Evolutionary conservation across 1,140 invertebrate species (phyloP), one percentile per base, ranked within the genome.

Genomic region (Drosophila triauraria): DNA sequence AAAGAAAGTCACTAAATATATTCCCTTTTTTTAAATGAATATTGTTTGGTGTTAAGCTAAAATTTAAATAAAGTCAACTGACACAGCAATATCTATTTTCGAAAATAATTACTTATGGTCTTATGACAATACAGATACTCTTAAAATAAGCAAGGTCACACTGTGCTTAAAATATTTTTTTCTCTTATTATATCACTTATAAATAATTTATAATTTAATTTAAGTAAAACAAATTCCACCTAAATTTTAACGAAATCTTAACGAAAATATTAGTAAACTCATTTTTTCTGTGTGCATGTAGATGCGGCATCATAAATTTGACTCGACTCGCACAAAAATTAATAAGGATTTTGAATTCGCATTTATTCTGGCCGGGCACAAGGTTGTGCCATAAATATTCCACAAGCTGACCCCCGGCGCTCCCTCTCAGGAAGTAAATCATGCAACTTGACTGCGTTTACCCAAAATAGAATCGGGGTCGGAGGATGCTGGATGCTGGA

Each of bases 381-480:
- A 59, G 59, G 58, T 44, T 61, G 40, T n/a, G 38, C 61, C 61
- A 88, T 88, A 88, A 88, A 87, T 88, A 71, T 54, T 47, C 42
- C 58, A 43, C 51, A 63, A 64, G 78, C 69, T 71, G 68, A 74
- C 79, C 83, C 68, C 61, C 65, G 62, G 63, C 17, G 32, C 32
- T n/a, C 51, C 30, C 56, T 61, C 53, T 69, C 46, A 68, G 87
- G 72, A 87, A 91, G 76, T 90, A 82, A 90, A 90, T 90, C 86
- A 90, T 87, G 63, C 76, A 80, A 75, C 79, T 80, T 87, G 75
- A 87, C 70, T 87, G 79, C 79, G 71, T 35, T 71, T 71, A 47
- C 72, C 58, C 65, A 50, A 76, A 80, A 78, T 48, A 72, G 53
- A 72, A 40, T 47, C 51, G 53, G 56, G 57, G 42, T 8, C 30